Evolutionary conservation across 2,888 invertebrate species (phyloP).

Genomic region (Anorthoa munda): DNA sequence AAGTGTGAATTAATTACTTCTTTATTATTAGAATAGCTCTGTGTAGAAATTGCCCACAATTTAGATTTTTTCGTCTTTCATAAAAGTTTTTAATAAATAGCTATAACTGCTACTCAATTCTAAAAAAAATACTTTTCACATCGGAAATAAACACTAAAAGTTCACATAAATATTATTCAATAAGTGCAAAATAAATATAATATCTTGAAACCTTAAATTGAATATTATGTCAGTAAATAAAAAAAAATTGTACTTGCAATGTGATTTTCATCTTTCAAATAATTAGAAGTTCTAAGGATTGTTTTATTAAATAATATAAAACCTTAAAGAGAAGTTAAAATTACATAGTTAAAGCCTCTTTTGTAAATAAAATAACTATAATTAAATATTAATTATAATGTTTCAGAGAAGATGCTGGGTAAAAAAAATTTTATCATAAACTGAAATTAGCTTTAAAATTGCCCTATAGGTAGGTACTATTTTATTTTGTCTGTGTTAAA

Average conservation of each 20-base stretch:
- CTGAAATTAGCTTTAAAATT: too few relatives aligned
- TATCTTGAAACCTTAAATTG: neutral
- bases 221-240: neutral
- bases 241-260: neutral
- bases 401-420: too few relatives aligned
- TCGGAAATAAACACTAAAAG: neutral
- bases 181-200: neutral
- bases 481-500: too few relatives aligned
- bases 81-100: neutral
- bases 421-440: too few relatives aligned
- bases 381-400: too few relatives aligned
- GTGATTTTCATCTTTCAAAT: neutral
- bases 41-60: slow-evolving; percentile 3
- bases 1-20: slow-evolving; percentile 60
- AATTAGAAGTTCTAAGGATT: neutral
- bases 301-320: neutral
- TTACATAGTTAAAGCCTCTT: too few relatives aligned
- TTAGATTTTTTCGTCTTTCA: neutral
- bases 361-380: too few relatives aligned
- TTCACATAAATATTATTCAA: neutral
- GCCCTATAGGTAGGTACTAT: too few relatives aligned
- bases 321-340: neutral
- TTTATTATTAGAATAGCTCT: neutral
- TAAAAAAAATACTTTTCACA: neutral
- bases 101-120: neutral